Evolutionary conservation across 2,888 invertebrate species (phyloP).

Genomic region (Folsomia manolachei): DNA sequence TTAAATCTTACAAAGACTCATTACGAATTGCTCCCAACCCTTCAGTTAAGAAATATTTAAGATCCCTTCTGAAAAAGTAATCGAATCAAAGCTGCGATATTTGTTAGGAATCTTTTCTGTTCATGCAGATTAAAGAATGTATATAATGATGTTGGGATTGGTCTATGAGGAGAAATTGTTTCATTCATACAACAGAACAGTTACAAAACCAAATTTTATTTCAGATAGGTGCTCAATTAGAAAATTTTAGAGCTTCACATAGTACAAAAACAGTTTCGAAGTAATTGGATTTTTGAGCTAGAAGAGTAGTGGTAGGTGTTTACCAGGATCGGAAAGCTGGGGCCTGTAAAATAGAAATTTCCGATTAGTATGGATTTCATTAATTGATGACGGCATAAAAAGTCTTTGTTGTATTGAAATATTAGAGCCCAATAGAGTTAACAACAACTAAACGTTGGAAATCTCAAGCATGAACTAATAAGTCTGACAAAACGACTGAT

Average conservation of each 20-base stretch:
- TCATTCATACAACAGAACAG: too few species aligned
- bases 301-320: background rate
- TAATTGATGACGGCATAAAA: too few species aligned
- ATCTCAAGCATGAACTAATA: too few species aligned
- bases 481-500: too few species aligned
- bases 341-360: too few species aligned
- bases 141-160: too few species aligned
- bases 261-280: background rate
- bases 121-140: background rate
- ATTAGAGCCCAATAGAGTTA: too few species aligned
- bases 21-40: slow-evolving; percentile 69
- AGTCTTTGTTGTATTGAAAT: too few species aligned
- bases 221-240: background rate
- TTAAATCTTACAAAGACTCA: slow-evolving; percentile 71
- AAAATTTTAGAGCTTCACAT: background rate
- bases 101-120: too few species aligned
- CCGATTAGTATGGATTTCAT: too few species aligned
- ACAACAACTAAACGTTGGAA: too few species aligned
- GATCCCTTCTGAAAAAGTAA: background rate
- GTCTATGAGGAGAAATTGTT: background rate
- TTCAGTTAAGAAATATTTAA: slow-evolving; percentile 66
- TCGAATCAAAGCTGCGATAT: background rate
- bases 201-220: background rate
- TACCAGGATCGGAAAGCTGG: background rate
- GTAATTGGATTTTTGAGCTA: background rate